These are phyloP conservation scores for Pipistrellus nathusii DNA, from an alignment of 2,797 vertebrate genomes.

Conservation along the genomic window DNA sequence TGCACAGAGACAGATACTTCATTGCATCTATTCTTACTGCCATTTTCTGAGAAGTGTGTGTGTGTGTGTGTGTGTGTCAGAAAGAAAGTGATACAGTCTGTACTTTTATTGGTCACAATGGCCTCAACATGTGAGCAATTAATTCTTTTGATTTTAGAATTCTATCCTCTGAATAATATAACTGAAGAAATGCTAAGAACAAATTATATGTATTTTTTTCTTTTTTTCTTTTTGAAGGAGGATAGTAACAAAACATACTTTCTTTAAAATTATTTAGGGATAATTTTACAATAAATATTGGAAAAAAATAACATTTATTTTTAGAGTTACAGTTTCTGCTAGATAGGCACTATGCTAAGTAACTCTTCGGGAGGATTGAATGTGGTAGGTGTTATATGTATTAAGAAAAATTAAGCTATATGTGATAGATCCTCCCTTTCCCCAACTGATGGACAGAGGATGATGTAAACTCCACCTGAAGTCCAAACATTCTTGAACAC, in stretches of 20 bases:
- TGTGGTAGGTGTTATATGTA: neutral
- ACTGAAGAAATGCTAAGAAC: neutral
- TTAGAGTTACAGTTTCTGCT: neutral
- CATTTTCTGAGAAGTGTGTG: neutral
- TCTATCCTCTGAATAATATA: neutral
- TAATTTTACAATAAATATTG: neutral
- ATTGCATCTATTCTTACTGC: neutral
- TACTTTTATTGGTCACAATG: neutral
- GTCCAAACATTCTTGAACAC: too few relatives aligned
- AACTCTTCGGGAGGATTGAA: neutral
- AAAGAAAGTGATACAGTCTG: neutral
- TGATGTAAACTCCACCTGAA: too few relatives aligned
- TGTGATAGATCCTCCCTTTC: too few relatives aligned
- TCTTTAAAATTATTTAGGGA: neutral
- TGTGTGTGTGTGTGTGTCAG: neutral
- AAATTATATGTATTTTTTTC: neutral
- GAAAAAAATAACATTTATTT: neutral
- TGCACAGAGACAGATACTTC: neutral
- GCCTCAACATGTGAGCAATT: neutral
- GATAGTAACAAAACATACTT: neutral
- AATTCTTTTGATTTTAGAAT: conserved; percentile 16
- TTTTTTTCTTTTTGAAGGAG: neutral
- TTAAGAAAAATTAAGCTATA: neutral
- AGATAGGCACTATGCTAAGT: neutral
- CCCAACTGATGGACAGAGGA: too few relatives aligned